These are phyloP conservation scores for Murina feae DNA, from an alignment of 2,113 vertebrate genomes.

Conservation along the genomic window DNA sequence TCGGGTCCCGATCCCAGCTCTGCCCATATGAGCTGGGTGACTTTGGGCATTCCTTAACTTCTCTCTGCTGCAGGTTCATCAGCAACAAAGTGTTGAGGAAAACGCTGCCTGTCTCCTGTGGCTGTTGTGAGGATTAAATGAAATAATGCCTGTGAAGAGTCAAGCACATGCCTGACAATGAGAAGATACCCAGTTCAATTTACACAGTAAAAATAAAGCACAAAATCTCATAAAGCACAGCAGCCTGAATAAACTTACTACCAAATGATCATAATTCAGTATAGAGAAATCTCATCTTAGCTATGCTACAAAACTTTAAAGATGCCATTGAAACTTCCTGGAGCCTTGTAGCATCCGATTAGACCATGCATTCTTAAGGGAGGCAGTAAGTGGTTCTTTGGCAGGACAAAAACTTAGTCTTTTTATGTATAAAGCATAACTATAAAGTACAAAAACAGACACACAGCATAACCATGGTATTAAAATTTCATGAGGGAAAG, in stretches of 20 bases:
- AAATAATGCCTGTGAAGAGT: neutral
- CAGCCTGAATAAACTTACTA: neutral
- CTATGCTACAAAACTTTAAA: neutral
- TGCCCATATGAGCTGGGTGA: neutral
- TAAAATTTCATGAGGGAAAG: neutral
- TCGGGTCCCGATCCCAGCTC: neutral
- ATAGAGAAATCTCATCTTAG: neutral
- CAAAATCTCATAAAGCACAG: neutral
- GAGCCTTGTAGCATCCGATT: neutral
- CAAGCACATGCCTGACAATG: neutral
- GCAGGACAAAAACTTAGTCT: neutral
- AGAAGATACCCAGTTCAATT: neutral
- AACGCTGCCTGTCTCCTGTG: neutral
- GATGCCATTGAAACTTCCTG: neutral
- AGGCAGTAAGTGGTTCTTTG: neutral
- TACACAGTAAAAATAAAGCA: neutral
- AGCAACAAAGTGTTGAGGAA: rapidly evolving
- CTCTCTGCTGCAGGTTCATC: neutral
- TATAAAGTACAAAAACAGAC: neutral
- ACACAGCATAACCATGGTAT: neutral
- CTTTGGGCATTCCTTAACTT: neutral
- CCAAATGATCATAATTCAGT: neutral
- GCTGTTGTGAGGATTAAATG: neutral
- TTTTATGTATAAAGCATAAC: neutral
- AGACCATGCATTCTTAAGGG: neutral